phyloP scores from a whole-genome alignment of 1,140 invertebrate species.

The Meteorus sp. region DNA sequence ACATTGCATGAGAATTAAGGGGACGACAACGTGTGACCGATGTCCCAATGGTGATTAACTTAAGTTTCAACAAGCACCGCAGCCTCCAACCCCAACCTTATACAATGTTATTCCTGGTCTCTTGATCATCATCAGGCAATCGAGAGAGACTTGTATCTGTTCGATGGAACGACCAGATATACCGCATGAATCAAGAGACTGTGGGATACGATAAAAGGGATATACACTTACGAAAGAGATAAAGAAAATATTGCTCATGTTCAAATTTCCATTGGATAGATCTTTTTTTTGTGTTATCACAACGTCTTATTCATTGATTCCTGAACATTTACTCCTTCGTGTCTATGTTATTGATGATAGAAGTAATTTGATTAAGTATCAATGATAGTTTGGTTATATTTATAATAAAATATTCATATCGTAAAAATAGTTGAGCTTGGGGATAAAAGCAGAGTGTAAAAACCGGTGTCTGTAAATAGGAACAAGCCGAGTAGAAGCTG shows the following conservation, averaged over 20 bases:
- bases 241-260: neutral
- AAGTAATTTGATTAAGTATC: too few relatives aligned
- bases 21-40: constrained; percentile 33
- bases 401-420: too few relatives aligned
- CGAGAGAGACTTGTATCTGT: constrained; percentile 12
- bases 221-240: constrained; percentile 1
- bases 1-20: constrained; percentile 10
- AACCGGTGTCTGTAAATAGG: constrained; percentile 8
- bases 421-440: too few relatives aligned
- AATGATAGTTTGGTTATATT: too few relatives aligned
- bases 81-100: neutral
- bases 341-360: too few relatives aligned
- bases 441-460: constrained; percentile 19
- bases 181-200: constrained; percentile 10
- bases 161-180: constrained; percentile 9
- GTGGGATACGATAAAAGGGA: constrained; percentile 3
- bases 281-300: neutral
- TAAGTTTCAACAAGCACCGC: constrained; percentile 35
- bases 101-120: neutral
- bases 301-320: too few relatives aligned
- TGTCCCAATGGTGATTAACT: constrained; percentile 36
- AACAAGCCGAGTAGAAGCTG: constrained; percentile 1
- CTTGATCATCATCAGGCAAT: constrained; percentile 10
- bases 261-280: neutral
- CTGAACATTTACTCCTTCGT: too few relatives aligned